Conservation (phyloP, 2,888 invertebrate species). For the Lasioglossum morio region DNA sequence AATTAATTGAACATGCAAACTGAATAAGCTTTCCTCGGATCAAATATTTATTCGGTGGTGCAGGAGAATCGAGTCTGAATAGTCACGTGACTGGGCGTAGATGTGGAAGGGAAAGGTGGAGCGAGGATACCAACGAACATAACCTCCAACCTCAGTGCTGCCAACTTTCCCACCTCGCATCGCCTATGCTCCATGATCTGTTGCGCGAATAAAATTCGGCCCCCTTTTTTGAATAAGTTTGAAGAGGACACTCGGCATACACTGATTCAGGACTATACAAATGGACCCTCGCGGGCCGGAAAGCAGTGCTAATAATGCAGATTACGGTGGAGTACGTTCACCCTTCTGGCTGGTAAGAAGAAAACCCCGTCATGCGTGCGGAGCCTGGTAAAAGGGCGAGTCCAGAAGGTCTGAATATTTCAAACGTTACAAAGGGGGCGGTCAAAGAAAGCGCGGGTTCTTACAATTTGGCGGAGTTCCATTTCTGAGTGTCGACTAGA, state of each 20-base stretch:
- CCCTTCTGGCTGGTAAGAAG: background rate
- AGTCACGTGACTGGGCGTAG: too few species aligned
- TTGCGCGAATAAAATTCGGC: too few species aligned
- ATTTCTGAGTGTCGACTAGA: slow-evolving; percentile 44
- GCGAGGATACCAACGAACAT: too few species aligned
- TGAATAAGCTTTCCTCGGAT: too few species aligned
- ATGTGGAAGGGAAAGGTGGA: too few species aligned
- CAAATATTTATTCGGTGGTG: too few species aligned
- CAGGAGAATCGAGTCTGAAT: too few species aligned
- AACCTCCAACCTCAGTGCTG: too few species aligned
- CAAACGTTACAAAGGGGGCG: slow-evolving; percentile 49
- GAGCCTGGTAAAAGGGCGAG: background rate
- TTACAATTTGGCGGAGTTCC: slow-evolving; percentile 55
- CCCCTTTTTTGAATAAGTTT: background rate
- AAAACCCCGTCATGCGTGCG: background rate
- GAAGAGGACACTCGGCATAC: background rate
- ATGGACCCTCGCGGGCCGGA: background rate
- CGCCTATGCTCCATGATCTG: too few species aligned
- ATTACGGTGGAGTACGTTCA: slow-evolving; percentile 19
- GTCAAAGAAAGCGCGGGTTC: slow-evolving; percentile 39
- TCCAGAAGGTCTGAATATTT: slow-evolving; percentile 42
- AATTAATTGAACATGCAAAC: too few species aligned
- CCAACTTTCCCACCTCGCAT: too few species aligned
- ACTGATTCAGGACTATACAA: background rate
- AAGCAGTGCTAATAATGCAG: slow-evolving; percentile 20